Base-by-base conservation (phyloP, 2,797 vertebrate species). In the Rachycentron canadum region DNA sequence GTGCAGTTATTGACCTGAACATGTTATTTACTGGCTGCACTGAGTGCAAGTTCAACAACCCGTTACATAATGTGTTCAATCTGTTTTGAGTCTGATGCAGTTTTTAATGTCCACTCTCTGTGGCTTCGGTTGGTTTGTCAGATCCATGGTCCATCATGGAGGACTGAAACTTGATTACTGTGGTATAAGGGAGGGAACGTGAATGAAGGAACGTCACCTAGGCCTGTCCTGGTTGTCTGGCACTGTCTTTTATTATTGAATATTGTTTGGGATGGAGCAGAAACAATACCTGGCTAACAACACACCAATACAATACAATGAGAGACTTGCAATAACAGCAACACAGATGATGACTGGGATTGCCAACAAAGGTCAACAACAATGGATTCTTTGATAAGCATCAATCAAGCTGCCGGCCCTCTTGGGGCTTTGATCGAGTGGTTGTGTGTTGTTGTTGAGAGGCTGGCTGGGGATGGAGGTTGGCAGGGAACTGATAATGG, bases 301-400 rank as follows among this genome's bases (percentile, higher is more conserved):
- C 84, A 83, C 69, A n/a, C 63, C 58, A 25, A 43, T 23, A 67
- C 75, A 85, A 75, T 53, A 71, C 76, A 78, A 40, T 43, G 76
- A 73, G 73, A 86, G 76, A 76, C 59, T 50, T 45, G 70, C 85
- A 88, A 73, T 86, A 88, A 86, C 62, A 23, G 74, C 41, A n/a
- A 53, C 60, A 43, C 60, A 59, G 82, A 86, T 76, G 85, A 90
- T 84, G 71, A 82, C 86, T 69, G 78, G 80, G 81, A 89, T 78
- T 82, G 87, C 83, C 79, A 79, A 74, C 83, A 83, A 83, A 36
- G 88, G 88, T 89, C 86, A 92, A 88, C 90, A 92, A 90, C 90
- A 89, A 88, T 85, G 82, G 86, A 86, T 90, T 89, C 85, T 84
- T 84, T 88, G 86, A 91, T 86, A 84, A 92, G 85, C 88, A 91